Percentiles rank a stretch among this genome's conserved stretches.
These are phyloP conservation scores for Drosophila peninsularis DNA, from an alignment of 2,888 invertebrate species.

Conservation along the genomic window DNA sequence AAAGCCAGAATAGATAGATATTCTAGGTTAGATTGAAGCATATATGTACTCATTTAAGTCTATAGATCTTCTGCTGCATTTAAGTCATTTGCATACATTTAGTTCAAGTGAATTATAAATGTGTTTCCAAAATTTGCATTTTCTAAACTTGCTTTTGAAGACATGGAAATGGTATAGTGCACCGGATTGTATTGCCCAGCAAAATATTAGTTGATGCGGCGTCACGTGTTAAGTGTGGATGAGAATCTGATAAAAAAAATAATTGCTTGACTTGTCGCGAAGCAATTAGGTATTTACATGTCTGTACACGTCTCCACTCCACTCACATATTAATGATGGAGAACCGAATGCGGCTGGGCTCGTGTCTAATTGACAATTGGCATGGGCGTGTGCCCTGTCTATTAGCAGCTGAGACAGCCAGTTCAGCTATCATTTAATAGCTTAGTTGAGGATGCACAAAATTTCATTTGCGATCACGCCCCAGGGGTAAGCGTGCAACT, in stretches of 20 bases:
- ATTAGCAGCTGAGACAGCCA: conserved; percentile 3
- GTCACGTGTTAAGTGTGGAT: conserved; percentile 41
- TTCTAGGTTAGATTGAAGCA: no score
- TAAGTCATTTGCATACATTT: no score
- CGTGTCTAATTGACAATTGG: conserved; percentile 42
- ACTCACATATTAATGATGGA: conserved; percentile 43
- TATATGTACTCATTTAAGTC: no score
- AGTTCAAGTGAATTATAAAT: no score
- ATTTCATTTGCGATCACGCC: not conserved
- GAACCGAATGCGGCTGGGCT: conserved; percentile 20
- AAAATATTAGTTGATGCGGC: conserved; percentile 7
- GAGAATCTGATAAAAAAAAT: conserved; percentile 46
- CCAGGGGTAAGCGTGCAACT: no score
- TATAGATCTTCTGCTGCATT: no score
- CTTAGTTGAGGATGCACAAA: not conserved
- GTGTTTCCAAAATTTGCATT: no score
- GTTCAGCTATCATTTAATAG: not conserved
- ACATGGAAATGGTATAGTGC: conserved; percentile 8
- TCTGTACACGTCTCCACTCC: conserved; percentile 12
- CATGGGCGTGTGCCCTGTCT: conserved; percentile 27
- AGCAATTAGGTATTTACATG: conserved; percentile 66
- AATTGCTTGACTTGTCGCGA: conserved; percentile 63
- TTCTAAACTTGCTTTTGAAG: no score
- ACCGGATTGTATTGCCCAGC: not conserved
- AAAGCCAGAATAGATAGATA: no score